phyloP scores from a whole-genome alignment of 2,113 vertebrate genomes.

The Chaetops frenatus region DNA sequence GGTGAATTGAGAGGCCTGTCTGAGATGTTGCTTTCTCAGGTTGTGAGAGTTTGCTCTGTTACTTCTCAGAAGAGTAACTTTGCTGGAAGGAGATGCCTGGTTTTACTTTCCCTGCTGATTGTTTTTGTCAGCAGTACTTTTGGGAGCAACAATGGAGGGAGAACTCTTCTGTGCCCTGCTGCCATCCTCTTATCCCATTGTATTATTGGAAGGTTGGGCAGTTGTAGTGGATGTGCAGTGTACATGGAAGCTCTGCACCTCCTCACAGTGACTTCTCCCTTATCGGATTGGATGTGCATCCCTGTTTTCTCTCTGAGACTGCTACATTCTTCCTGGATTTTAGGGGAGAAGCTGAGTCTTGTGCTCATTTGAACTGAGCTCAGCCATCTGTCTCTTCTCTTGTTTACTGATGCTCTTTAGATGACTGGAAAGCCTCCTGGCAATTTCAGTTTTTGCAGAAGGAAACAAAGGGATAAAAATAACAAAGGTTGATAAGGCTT shows the following conservation, averaged over 20 bases:
- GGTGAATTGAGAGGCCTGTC: background rate
- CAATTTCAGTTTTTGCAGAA: constrained; percentile 19
- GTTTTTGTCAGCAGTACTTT: background rate
- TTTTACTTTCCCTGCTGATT: background rate
- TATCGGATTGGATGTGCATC: background rate
- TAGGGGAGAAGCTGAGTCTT: background rate
- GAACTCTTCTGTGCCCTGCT: background rate
- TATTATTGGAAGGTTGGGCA: background rate
- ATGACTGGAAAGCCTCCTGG: constrained; percentile 33
- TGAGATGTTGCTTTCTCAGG: background rate
- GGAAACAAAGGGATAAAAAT: constrained; percentile 18
- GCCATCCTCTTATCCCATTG: background rate
- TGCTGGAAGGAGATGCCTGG: background rate
- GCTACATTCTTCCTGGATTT: background rate
- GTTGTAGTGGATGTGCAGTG: background rate
- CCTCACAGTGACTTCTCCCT: background rate
- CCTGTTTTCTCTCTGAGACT: background rate
- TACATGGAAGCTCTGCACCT: background rate
- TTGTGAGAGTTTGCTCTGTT: background rate
- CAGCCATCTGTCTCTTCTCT: constrained; percentile 57
- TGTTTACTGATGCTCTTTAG: constrained; percentile 62
- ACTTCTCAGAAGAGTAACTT: background rate
- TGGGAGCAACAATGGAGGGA: background rate
- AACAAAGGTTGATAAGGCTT: background rate
- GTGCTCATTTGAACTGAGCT: constrained; percentile 24